Percentiles rank a stretch among this genome's conserved stretches.
phyloP scores from a whole-genome alignment of 2,113 vertebrate genomes.

The Tenrec ecaudatus region DNA sequence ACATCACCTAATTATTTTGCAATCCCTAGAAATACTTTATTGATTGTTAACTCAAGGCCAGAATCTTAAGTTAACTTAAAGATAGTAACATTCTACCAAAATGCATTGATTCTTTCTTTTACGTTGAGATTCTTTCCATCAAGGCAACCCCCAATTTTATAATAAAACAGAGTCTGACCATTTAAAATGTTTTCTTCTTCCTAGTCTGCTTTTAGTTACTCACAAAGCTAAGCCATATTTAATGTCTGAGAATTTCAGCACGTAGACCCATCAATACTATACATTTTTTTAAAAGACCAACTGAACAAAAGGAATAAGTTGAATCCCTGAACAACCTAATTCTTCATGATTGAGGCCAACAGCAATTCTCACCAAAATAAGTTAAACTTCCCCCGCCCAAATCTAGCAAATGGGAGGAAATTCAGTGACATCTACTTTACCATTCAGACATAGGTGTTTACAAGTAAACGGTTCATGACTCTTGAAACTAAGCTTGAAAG shows the following conservation, averaged over 20 bases:
- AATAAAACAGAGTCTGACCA: constrained; percentile 35
- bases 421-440: not conserved
- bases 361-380: constrained; percentile 1
- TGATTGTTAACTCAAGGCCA: not conserved
- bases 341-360: not conserved
- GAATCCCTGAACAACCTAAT: not conserved
- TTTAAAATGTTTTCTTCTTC: constrained; percentile 36
- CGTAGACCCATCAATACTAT: not conserved
- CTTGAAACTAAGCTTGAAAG: constrained; percentile 10
- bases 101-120: not conserved
- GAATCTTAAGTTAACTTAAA: not conserved
- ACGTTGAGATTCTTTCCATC: constrained; percentile 16
- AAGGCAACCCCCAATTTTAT: not conserved
- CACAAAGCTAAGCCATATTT: constrained; percentile 31
- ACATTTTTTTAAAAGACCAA: constrained; percentile 47
- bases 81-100: not conserved
- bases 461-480: constrained; percentile 35
- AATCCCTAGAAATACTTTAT: not conserved
- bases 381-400: constrained; percentile 4
- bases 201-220: not conserved
- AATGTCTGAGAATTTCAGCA: not conserved
- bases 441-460: not conserved
- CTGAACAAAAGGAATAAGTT: constrained; percentile 22
- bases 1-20: not conserved
- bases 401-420: not conserved